phyloP scores from a whole-genome alignment of 1,140 invertebrate genomes.

The Drosophila pseudoananassae region DNA sequence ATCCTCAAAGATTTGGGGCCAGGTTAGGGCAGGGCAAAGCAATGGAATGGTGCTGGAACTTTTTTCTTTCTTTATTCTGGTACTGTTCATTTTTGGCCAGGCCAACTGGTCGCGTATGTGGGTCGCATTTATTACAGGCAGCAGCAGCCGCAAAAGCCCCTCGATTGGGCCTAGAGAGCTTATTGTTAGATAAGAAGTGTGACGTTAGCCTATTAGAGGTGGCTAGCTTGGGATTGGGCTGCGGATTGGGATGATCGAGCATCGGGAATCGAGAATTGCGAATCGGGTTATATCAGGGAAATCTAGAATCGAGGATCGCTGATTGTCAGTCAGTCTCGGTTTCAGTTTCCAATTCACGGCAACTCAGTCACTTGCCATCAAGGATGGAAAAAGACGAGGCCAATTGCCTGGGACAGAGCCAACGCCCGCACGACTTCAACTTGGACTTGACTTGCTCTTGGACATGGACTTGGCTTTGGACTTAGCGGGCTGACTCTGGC shows the following conservation, averaged over 20 bases:
- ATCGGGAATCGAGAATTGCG: constrained; percentile 21
- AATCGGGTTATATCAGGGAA: constrained; percentile 22
- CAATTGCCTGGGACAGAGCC: constrained; percentile 42
- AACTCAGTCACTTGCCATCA: constrained; percentile 63
- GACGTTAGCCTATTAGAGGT: constrained; percentile 76
- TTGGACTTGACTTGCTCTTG: constrained; percentile 50
- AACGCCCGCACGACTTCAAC: constrained; percentile 76
- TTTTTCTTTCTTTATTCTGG: constrained; percentile 6
- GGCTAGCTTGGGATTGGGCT: constrained; percentile 10
- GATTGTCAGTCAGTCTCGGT: constrained; percentile 72
- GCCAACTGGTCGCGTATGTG: constrained; percentile 77
- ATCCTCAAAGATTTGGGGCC: constrained; percentile 30
- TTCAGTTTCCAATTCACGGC: constrained; percentile 33
- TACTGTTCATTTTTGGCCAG: constrained; percentile 58
- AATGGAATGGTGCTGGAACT: constrained; percentile 53
- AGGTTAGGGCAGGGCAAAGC: constrained; percentile 42
- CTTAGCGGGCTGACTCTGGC: constrained; percentile 22
- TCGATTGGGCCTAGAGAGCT: constrained; percentile 30
- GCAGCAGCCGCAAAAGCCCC: constrained; percentile 11
- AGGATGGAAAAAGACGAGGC: constrained; percentile 34
- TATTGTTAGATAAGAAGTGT: constrained; percentile 63
- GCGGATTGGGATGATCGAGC: constrained; percentile 39
- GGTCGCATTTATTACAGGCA: constrained; percentile 70
- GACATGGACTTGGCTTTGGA: constrained; percentile 44
- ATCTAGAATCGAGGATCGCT: constrained; percentile 50